Evolutionary conservation across 2,888 invertebrate genomes (phyloP), one percentile per base, ranked within the genome.

Genomic region (Aphidoletes aphidimyza): DNA sequence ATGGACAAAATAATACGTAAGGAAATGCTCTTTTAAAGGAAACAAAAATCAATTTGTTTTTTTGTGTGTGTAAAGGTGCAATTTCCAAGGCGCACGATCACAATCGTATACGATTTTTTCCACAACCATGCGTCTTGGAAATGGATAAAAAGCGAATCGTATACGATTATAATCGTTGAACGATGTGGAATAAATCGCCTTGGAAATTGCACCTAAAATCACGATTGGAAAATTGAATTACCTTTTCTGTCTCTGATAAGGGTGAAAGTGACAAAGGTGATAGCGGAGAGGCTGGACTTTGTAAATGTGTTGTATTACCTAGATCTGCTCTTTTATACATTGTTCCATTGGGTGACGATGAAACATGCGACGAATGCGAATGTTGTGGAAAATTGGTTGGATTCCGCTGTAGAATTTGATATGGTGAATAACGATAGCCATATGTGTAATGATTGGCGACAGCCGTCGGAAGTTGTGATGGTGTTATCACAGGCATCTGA

Each of bases 401-500:
- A 0, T 88, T 90, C 86, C 88, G 90, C 89, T 86, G 90, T 89
- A 87, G 91, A 91, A 92, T 86, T 90, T 92, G 87, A 90, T 93
- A 89, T 88, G 92, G 91, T 85, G 90, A 88, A 87, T 91, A 91
- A 42, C 91, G 89, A 86, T 91, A 90, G 86, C 89, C 87, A 83
- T 89, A 87, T 88, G 86, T 89, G 87, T 87, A 89, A 1, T 37
- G 42, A 42, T 83, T 42, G 11, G 45, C 83, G 91, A 88, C 91
- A 1, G 69, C 30, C 30, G 78, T 92, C 90, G 85, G n/a, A n/a
- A 59, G 36, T 49, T 36, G 90, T 88, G 88, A 26, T 90, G 91
- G 85, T 90, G 91, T 85, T 90, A 90, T 85, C 19, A 93, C 93
- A 0, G 93, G 92, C 90, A 85, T 90, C 92, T 89, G 86, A 89